Evolutionary conservation across 2,797 vertebrate genomes (phyloP), one percentile per base, ranked within the genome.

Genomic region (Lutjanus campechanus): DNA sequence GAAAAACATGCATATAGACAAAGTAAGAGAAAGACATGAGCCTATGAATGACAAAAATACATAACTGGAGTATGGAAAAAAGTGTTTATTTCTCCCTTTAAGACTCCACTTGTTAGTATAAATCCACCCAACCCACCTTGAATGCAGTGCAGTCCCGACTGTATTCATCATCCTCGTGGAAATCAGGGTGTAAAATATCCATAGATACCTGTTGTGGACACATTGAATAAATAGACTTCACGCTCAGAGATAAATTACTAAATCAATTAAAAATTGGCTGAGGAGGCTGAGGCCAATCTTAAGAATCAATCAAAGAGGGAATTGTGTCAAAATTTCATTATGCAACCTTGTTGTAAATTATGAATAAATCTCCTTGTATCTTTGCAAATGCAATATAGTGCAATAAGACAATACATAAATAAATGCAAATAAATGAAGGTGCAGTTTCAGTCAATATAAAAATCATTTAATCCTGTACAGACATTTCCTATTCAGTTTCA

Each of bases 141-240:
- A 98, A 94, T 41, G 97, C 98, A 85, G 95, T 88, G 87, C 98
- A 99, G 85, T 98, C 96, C 77, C 98, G 95, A 70, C 93, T 92
- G 81, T 97, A 96, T 16, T 94, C 96, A 41, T 97, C 96, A 55
- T 97, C 96, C 80, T 97, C 95, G 17, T 96, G 93, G 85, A 97
- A 97, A 40, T 96, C 94, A 0, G 91, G 79, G 12, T 94, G 92
- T 82, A 96, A 95, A 73, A 97, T 77, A 61, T 95, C 85, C 91
- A 96, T 90, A 20, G 97, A 96, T 9, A 99, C 96, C 98, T 99
- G 89, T 76, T 81, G 56, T 7, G 51, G n/a, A 90, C 44, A 85
- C 74, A 70, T 19, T 5, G 10, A 64, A 79, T 56, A 70, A 84
- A 77, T 7, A 74, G 0, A 70, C 0, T 5, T 22, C 10, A 54